Evolutionary conservation across 2,888 invertebrate genomes (phyloP), one percentile per base, ranked within the genome.

Genomic region (Dolichopus griseipennis): DNA sequence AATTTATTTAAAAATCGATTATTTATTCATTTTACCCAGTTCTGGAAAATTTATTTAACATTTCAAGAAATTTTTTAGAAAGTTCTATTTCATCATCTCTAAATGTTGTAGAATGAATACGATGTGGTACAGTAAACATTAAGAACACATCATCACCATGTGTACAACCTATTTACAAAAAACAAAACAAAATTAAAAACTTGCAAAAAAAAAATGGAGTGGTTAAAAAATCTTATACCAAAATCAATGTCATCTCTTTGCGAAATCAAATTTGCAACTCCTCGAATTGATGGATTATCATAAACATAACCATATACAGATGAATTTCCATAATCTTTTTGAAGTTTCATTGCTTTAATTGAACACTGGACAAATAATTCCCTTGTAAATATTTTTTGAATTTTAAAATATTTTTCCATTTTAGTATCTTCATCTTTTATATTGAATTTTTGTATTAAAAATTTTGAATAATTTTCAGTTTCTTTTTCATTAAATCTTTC

Each of bases 221-320:
- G n/a, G 15, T 61, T 15, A 61, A 61, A 61, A 20, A 7, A 12
- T 64, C 18, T 83, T 1, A 85, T 85, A 73, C 89, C 89, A 87
- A 76, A 73, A n/a, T 72, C 52, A 33, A 69, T 72, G 7, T 83
- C 80, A 0, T 80, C 78, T 21, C 84, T 84, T 0, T 76, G 73
- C 1, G 85, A 83, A 77, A 86, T 79, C 5, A 78, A 3, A 68
- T 85, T 81, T 8, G 86, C 85, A 18, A 86, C 75, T 73, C 89
- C 89, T 70, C 78, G 76, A 33, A 79, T 78, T 0, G 85, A 86
- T 67, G 86, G 83, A 78, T 85, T 87, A 1, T 84, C 77, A 76
- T 86, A 90, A 33, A 85, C 82, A 76, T 89, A 89, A 72, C 85
- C 82, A 79, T 86, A 87, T 9, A 87, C 85, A 0, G 88, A 86